Percentiles rank a stretch among this genome's conserved stretches.
These are phyloP conservation scores for Chrysomela aeneicollis DNA, from an alignment of 2,888 invertebrate genomes.

Conservation along the genomic window DNA sequence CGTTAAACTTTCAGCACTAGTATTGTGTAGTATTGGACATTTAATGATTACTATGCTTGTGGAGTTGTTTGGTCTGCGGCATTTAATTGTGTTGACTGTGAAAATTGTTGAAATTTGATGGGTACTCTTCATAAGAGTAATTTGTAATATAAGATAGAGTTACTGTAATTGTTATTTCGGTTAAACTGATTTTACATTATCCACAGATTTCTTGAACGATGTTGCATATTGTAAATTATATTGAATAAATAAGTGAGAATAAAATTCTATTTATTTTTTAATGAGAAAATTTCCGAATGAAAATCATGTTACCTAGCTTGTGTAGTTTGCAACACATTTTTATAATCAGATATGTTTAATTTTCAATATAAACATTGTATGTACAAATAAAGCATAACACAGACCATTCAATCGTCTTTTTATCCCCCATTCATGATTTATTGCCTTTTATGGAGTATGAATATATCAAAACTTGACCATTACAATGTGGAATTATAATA, in stretches of 20 bases:
- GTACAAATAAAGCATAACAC: slow-evolving; percentile 41
- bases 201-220: slow-evolving; percentile 39
- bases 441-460: too few species aligned
- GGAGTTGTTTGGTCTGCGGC: slow-evolving; percentile 33
- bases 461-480: too few species aligned
- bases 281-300: slow-evolving; percentile 48
- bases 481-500: too few species aligned
- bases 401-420: slow-evolving; percentile 19
- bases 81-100: slow-evolving; percentile 40
- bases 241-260: slow-evolving; percentile 41
- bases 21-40: slow-evolving; percentile 33
- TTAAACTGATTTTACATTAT: slow-evolving; percentile 42
- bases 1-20: slow-evolving; percentile 27
- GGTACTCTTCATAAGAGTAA: slow-evolving; percentile 53
- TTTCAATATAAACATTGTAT: slow-evolving; percentile 37
- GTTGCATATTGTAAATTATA: slow-evolving; percentile 47
- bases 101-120: slow-evolving; percentile 43
- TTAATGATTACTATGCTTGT: slow-evolving; percentile 26
- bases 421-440: neutral
- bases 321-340: slow-evolving; percentile 49
- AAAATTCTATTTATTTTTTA: slow-evolving; percentile 50
- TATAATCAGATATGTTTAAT: slow-evolving; percentile 49
- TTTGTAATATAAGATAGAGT: slow-evolving; percentile 45
- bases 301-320: slow-evolving; percentile 44
- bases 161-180: slow-evolving; percentile 42